phyloP scores from a whole-genome alignment of 2,113 vertebrate species.

The Neolamprologus ventralis region DNA sequence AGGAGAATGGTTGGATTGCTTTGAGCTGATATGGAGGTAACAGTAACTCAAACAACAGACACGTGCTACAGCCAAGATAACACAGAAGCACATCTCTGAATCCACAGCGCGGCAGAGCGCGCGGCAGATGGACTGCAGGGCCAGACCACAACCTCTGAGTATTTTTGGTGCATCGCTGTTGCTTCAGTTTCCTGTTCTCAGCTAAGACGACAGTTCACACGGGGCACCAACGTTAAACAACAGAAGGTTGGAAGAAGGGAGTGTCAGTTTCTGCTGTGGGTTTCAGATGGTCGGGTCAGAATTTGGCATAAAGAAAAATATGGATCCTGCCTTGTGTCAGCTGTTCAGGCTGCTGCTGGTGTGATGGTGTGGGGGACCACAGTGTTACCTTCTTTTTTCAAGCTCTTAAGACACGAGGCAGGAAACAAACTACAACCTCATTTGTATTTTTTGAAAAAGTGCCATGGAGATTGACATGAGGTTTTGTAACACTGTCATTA shows the following conservation, averaged over 20 bases:
- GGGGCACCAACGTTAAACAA: background rate
- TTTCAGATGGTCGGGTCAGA: background rate
- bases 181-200: background rate
- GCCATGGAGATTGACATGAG: background rate
- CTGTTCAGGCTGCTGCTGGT: background rate
- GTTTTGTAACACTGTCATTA: background rate
- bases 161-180: background rate
- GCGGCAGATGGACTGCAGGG: background rate
- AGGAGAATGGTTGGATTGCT: background rate
- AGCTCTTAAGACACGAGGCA: background rate
- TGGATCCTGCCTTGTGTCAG: background rate
- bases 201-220: background rate
- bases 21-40: background rate
- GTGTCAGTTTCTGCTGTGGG: background rate
- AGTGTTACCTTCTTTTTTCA: background rate
- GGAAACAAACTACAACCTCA: background rate
- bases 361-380: background rate
- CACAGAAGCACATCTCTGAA: background rate
- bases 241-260: background rate
- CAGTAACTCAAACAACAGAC: background rate
- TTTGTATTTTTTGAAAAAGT: background rate
- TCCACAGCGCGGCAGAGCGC: background rate
- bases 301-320: background rate
- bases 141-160: background rate
- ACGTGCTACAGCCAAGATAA: background rate